A percentile compares a stretch with the other conserved stretches of the same genome.
Evolutionary conservation across 92 coral and sea anemone genomes (phyloP).

Genomic region (Scolanthus callimorphus): DNA sequence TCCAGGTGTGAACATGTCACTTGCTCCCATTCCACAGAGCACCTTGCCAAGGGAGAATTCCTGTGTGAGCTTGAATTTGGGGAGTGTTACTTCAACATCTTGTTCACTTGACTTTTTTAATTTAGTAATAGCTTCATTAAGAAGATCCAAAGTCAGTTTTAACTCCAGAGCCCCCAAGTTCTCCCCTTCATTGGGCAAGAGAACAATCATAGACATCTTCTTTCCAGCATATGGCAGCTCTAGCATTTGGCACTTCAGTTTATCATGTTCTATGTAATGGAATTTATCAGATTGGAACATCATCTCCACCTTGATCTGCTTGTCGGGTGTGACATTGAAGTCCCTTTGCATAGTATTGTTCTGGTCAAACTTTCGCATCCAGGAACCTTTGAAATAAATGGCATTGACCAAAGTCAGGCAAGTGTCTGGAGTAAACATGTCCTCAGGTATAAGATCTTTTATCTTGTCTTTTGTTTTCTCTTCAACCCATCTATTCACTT

Average conservation of each 20-base stretch:
- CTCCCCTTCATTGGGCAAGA: conserved; percentile 59
- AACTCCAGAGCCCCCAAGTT: conserved; percentile 68
- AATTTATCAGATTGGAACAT: conserved; percentile 57
- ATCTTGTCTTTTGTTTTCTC: conserved; percentile 74
- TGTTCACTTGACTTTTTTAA: conserved; percentile 25
- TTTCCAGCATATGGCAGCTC: conserved; percentile 72
- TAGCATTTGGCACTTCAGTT: conserved; percentile 60
- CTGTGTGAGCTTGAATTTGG: conserved; percentile 72
- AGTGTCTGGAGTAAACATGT: conserved; percentile 58
- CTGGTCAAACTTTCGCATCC: conserved; percentile 55
- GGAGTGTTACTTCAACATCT: conserved; percentile 61
- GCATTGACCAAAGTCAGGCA: conserved; percentile 78
- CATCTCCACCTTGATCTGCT: conserved; percentile 48
- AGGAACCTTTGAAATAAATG: conserved; percentile 82
- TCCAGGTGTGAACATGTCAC: conserved; percentile 47
- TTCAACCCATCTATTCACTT: conserved; percentile 80
- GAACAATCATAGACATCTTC: conserved; percentile 62
- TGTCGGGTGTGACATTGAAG: conserved; percentile 33
- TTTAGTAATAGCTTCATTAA: conserved; percentile 29
- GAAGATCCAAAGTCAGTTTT: conserved; percentile 26
- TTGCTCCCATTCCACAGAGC: conserved; percentile 59
- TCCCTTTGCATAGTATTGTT: conserved; percentile 26
- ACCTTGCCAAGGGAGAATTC: conserved; percentile 64
- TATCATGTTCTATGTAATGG: conserved; percentile 29
- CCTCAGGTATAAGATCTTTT: conserved; percentile 61